phyloP scores from a whole-genome alignment of 2,797 vertebrate genomes.

The Enoplosus armatus region DNA sequence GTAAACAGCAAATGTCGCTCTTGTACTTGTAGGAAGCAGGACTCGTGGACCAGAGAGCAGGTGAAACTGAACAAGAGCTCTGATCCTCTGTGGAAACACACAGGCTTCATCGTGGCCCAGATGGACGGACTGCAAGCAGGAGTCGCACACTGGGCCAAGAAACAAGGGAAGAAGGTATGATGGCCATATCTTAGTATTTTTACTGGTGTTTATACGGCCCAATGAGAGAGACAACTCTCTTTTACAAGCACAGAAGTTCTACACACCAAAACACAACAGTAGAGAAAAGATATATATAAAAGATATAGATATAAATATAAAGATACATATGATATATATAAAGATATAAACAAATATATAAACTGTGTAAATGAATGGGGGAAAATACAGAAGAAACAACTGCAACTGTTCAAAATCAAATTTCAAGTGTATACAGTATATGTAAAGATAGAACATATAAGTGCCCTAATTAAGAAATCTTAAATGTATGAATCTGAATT shows the following conservation, averaged over 20 bases:
- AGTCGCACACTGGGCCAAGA: slow-evolving; percentile 86
- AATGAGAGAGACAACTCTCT: background rate
- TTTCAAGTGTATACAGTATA: background rate
- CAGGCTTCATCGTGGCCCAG: slow-evolving; percentile 89
- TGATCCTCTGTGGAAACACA: slow-evolving; percentile 91
- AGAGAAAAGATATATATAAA: no score
- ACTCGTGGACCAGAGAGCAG: slow-evolving; percentile 88
- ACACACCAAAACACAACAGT: background rate
- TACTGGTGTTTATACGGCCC: background rate
- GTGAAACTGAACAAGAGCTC: slow-evolving; percentile 84
- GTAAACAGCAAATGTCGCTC: background rate
- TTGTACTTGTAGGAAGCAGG: slow-evolving; percentile 85
- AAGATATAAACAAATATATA: background rate
- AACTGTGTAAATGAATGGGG: background rate
- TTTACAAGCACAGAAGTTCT: background rate
- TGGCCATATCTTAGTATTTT: background rate
- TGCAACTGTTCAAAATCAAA: background rate
- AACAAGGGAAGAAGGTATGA: slow-evolving; percentile 83
- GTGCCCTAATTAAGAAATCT: background rate
- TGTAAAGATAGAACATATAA: background rate
- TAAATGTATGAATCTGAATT: background rate
- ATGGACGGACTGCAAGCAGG: slow-evolving; percentile 92
- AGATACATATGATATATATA: no score
- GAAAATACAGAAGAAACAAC: background rate
- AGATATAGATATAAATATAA: no score